Percentiles rank a stretch among this genome's conserved stretches.
Conservation (phyloP, 2,797 vertebrate species). For the Malurus splendens region DNA sequence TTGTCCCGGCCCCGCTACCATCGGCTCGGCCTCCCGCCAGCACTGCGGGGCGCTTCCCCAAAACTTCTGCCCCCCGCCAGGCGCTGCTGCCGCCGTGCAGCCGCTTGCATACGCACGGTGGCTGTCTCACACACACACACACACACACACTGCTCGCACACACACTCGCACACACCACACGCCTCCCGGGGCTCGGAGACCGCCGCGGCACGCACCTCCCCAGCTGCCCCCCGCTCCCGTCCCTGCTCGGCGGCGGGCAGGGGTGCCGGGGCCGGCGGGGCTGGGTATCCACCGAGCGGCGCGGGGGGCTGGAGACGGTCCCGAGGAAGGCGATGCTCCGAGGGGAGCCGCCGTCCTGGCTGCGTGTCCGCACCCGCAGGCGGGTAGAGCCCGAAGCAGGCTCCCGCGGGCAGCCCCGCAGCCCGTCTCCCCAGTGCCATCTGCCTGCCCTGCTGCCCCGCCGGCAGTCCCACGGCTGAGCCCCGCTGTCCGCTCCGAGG, state of each 20-base stretch:
- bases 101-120: neutral
- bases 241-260: neutral
- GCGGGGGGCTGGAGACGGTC: neutral
- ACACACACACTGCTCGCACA: neutral
- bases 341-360: neutral
- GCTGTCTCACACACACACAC: neutral
- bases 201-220: neutral
- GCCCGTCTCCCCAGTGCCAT: neutral
- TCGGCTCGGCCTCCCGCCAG: neutral
- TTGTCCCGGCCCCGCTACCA: neutral
- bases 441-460: neutral
- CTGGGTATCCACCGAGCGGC: neutral
- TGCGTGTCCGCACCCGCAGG: neutral
- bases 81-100: neutral
- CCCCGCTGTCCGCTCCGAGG: neutral
- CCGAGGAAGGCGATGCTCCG: neutral
- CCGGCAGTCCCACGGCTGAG: neutral
- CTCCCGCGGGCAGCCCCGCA: neutral
- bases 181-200: neutral
- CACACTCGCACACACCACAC: neutral
- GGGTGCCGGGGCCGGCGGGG: neutral
- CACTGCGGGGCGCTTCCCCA: neutral
- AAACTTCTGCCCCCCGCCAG: constrained; percentile 21
- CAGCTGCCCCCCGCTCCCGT: neutral
- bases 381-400: neutral